phyloP scores from a whole-genome alignment of 2,797 vertebrate genomes.

The Serranus cabrilla region DNA sequence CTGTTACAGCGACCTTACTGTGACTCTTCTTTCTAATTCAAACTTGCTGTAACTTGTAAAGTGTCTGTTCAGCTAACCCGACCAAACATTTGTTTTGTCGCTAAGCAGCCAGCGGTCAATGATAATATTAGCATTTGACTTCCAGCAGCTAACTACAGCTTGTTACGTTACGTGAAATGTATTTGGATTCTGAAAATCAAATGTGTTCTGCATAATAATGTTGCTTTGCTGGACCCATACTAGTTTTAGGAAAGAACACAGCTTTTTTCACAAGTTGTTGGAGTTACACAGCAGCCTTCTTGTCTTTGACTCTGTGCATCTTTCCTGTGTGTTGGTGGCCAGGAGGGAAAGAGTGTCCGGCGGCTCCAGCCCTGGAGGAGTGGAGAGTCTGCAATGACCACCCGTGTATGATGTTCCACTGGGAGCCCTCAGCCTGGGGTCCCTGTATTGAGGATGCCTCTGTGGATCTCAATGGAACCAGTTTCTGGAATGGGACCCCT shows the following conservation, averaged over 20 bases:
- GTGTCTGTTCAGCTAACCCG: conserved; percentile 40
- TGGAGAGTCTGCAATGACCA: conserved; percentile 92
- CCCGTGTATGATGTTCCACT: conserved; percentile 89
- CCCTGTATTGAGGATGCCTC: conserved; percentile 86
- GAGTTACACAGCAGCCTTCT: not conserved
- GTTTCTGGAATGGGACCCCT: conserved; percentile 79
- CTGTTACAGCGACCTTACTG: conserved; percentile 18
- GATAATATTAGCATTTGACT: conserved; percentile 39
- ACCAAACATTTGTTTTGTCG: conserved; percentile 45
- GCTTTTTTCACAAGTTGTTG: not conserved
- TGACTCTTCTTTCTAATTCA: conserved; percentile 41
- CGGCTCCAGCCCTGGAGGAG: conserved; percentile 88
- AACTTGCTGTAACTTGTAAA: conserved; percentile 42
- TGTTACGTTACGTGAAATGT: conserved; percentile 3
- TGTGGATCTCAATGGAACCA: conserved; percentile 77
- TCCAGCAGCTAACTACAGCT: not conserved
- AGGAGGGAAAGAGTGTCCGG: conserved; percentile 92
- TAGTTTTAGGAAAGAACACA: not conserved
- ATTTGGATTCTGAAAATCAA: conserved; percentile 1
- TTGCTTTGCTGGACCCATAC: not conserved
- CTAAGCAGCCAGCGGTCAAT: conserved; percentile 21
- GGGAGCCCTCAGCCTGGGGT: conserved; percentile 92
- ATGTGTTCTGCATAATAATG: not conserved
- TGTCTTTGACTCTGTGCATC: conserved; percentile 24
- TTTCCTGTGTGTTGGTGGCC: conserved; percentile 34